phyloP scores from a whole-genome alignment of 2,113 vertebrate species.

The Pelodiscus sinensis region DNA sequence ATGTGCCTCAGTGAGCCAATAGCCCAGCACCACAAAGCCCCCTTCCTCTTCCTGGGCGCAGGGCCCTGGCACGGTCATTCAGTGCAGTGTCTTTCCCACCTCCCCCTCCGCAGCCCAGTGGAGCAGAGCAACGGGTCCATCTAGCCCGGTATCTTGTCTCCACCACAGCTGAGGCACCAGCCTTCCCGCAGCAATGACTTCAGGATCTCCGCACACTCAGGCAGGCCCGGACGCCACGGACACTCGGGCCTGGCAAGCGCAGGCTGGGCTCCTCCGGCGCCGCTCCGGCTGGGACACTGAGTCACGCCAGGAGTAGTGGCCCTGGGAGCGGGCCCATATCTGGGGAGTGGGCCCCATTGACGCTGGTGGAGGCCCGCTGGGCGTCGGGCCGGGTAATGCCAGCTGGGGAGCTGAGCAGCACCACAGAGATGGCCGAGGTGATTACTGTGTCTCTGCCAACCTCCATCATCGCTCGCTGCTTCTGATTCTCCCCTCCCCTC shows the following conservation, averaged over 20 bases:
- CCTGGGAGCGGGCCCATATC: background rate
- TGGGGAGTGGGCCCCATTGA: background rate
- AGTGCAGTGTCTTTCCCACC: background rate
- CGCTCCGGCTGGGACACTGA: background rate
- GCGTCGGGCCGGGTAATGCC: background rate
- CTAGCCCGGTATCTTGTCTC: background rate
- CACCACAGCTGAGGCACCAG: background rate
- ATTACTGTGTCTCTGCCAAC: background rate
- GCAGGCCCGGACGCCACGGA: background rate
- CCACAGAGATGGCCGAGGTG: background rate
- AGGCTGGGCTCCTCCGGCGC: background rate
- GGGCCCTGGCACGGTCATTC: background rate
- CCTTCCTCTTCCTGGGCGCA: background rate
- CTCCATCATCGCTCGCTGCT: background rate
- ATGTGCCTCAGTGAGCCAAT: background rate
- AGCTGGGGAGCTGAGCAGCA: background rate
- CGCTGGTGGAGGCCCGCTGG: background rate
- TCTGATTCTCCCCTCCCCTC: background rate
- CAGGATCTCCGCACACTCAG: background rate
- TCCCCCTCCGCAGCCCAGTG: background rate
- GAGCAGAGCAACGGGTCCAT: background rate
- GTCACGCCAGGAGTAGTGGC: background rate
- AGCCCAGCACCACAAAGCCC: background rate
- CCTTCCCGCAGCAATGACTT: background rate
- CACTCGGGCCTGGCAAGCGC: no score